Base-by-base conservation (phyloP, 92 coral and sea anemone genomes). In the Siderastrea siderea region DNA sequence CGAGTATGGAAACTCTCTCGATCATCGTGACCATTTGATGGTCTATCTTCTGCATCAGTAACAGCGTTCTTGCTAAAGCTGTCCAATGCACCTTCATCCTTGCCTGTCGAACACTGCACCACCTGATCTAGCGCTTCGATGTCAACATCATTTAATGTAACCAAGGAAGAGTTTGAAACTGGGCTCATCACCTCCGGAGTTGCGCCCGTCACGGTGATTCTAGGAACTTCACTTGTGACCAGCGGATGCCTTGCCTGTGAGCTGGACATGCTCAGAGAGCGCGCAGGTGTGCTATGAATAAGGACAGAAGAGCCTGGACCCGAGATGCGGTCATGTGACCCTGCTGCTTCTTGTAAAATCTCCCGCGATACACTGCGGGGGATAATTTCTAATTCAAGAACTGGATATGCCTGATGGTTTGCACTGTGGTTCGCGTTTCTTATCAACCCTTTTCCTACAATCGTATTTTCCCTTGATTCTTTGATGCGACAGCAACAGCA, bases 401-500 rank as follows among this genome's bases (percentile, higher is more conserved):
- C 83, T 8, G 91, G 76, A 44, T 85, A 83, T 1, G 16, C 70
- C 62, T 73, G 86, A 19, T 77, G 87, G 13, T 67, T 17, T 47
- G 53, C 93, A 50, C 88, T 87, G 12, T 82, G 82, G 62, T 74
- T 45, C 2, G 51, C 74, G 64, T 84, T 84, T 47, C 80, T 75
- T 58, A 86, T 49, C 46, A 89, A 26, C 14, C 91, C 72, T 53
- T 85, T 78, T 0, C 68, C 76, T 17, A 47, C 88, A 7, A 49
- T 54, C 52, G 86, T 88, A 47, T 72, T 86, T 75, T 84, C 83
- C 76, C 52, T 75, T 5, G 81, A 86, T 0, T 70, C 51, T 19
- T 78, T 84, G 7, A 93, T 67, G 12, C 91, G 90, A 88, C 94
- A 95, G 51, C 93, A 93, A 54, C 89, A 90, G 71, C 99, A 97